Percentiles rank a stretch among this genome's conserved stretches.
Evolutionary conservation across 1,140 invertebrate species (phyloP).

Genomic region (Calliopsis andreniformis): DNA sequence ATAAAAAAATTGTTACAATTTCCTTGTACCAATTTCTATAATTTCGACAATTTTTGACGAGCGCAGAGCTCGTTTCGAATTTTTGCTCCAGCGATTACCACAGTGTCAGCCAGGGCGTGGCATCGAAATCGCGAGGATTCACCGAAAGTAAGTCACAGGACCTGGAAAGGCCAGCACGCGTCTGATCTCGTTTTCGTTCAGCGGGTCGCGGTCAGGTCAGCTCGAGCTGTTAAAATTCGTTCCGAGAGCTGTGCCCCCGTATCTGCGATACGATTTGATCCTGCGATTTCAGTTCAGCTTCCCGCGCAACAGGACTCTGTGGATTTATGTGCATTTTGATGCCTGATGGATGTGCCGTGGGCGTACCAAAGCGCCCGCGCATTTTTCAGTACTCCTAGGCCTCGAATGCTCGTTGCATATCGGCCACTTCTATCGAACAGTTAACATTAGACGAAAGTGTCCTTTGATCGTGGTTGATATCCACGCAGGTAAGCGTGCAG

Average conservation of each 20-base stretch:
- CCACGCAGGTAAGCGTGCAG: not conserved
- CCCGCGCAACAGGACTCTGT: conserved; percentile 58
- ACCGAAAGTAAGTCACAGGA: conserved; percentile 40
- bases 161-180: conserved; percentile 1
- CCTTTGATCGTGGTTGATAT: conserved; percentile 26
- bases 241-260: not conserved
- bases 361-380: not conserved
- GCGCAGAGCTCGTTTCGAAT: too few relatives aligned
- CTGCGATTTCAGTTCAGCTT: conserved; percentile 53
- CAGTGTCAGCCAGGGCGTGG: too few relatives aligned
- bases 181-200: conserved; percentile 49
- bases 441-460: conserved; percentile 11
- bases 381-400: conserved; percentile 24
- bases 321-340: conserved; percentile 69
- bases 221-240: conserved; percentile 51
- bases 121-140: conserved; percentile 31
- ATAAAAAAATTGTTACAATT: too few relatives aligned
- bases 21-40: too few relatives aligned
- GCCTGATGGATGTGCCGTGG: conserved; percentile 4
- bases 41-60: too few relatives aligned
- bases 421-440: conserved; percentile 36
- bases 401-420: conserved; percentile 38
- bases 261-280: conserved; percentile 17
- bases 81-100: too few relatives aligned
- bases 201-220: conserved; percentile 52